These are phyloP conservation scores for Urocolius indicus DNA, from an alignment of 2,113 vertebrate genomes.

Conservation along the genomic window DNA sequence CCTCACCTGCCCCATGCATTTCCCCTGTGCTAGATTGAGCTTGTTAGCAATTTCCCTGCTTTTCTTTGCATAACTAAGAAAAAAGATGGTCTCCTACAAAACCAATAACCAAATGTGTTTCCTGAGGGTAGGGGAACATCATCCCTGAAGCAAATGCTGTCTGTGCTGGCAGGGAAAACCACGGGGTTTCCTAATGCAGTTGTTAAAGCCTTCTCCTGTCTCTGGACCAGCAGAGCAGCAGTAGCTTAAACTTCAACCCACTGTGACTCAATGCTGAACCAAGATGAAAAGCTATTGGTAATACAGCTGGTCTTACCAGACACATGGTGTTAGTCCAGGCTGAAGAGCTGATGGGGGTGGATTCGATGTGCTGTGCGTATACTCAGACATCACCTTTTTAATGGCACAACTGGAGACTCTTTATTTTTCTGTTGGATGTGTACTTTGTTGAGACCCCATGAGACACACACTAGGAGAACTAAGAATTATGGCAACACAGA, in stretches of 20 bases:
- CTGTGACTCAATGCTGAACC: not conserved
- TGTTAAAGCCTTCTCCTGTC: not conserved
- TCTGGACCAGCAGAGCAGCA: not conserved
- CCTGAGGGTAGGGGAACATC: not conserved
- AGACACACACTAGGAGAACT: not conserved
- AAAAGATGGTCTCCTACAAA: not conserved
- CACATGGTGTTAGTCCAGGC: not conserved
- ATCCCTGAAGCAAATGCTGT: not conserved
- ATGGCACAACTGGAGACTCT: not conserved
- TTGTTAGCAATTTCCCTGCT: not conserved
- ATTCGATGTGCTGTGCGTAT: not conserved
- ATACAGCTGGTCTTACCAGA: not conserved
- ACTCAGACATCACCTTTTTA: not conserved
- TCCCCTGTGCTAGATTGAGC: not conserved
- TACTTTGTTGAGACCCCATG: accelerated
- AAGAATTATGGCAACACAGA: not conserved
- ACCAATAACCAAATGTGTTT: not conserved
- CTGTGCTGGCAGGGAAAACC: not conserved
- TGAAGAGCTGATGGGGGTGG: not conserved
- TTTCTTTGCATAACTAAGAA: not conserved
- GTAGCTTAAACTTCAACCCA: not conserved
- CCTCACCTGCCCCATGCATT: not conserved
- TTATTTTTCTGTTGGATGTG: not conserved
- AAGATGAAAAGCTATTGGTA: not conserved
- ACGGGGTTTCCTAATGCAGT: not conserved